These are phyloP conservation scores for Tachycineta bicolor DNA, from an alignment of 2,113 vertebrate genomes.

Conservation along the genomic window DNA sequence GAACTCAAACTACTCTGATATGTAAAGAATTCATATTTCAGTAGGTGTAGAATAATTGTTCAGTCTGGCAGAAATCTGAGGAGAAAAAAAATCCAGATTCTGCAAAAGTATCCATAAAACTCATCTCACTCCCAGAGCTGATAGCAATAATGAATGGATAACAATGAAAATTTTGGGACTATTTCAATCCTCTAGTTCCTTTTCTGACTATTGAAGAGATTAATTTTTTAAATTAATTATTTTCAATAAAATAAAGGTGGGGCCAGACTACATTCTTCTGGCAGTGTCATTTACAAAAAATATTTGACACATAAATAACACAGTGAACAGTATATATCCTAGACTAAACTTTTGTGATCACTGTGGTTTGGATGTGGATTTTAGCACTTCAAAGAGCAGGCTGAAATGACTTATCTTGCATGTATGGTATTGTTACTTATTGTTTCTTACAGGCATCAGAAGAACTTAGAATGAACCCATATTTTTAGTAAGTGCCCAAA, in stretches of 20 bases:
- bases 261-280: not conserved
- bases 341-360: not conserved
- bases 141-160: accelerated
- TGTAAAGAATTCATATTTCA: not conserved
- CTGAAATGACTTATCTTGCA: not conserved
- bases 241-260: not conserved
- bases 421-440: not conserved
- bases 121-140: accelerated
- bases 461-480: not conserved
- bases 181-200: not conserved
- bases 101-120: not conserved
- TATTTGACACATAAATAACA: accelerated
- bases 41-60: not conserved
- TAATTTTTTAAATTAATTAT: not conserved
- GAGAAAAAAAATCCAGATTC: not conserved
- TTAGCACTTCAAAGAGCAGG: not conserved
- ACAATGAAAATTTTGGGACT: not conserved
- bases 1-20: not conserved
- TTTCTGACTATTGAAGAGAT: not conserved
- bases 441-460: not conserved
- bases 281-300: not conserved
- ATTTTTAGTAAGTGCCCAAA: not conserved
- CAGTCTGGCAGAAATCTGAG: not conserved
- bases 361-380: not conserved
- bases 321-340: not conserved